Conservation (phyloP, 1,140 invertebrate species). For the Atta texana region DNA sequence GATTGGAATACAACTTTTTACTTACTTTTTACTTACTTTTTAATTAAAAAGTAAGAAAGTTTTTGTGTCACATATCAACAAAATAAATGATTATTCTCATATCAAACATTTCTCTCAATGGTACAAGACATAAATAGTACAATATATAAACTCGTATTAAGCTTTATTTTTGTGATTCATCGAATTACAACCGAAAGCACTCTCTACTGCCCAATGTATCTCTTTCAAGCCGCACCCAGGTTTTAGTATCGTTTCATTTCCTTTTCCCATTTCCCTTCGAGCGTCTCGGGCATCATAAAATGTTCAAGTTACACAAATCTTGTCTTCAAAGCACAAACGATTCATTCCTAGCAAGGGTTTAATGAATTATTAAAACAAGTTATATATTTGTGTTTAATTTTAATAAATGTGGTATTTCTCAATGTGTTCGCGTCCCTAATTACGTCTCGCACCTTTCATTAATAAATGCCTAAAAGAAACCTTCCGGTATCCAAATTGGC, state of each 20-base stretch:
- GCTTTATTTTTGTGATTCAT: background rate
- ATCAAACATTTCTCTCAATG: too few relatives aligned
- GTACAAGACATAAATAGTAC: background rate
- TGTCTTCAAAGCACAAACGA: background rate
- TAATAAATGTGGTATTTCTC: background rate
- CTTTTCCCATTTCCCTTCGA: background rate
- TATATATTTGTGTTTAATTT: background rate
- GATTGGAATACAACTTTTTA: too few relatives aligned
- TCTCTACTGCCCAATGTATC: constrained; percentile 5
- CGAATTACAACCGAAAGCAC: background rate
- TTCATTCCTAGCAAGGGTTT: background rate
- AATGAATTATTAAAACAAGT: constrained; percentile 6
- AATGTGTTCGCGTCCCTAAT: background rate
- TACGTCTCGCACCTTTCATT: constrained; percentile 10
- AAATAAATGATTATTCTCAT: too few relatives aligned
- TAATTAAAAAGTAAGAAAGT: too few relatives aligned
- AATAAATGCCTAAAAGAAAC: background rate
- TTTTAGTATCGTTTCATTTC: background rate
- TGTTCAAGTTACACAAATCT: background rate
- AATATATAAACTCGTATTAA: background rate
- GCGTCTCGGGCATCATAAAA: background rate
- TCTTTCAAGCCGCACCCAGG: background rate
- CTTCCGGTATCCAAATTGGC: background rate
- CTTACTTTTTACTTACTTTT: too few relatives aligned
- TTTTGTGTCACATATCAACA: too few relatives aligned